Base-by-base conservation (phyloP, 2,888 invertebrate species). In the Drosophila melanosoma region DNA sequence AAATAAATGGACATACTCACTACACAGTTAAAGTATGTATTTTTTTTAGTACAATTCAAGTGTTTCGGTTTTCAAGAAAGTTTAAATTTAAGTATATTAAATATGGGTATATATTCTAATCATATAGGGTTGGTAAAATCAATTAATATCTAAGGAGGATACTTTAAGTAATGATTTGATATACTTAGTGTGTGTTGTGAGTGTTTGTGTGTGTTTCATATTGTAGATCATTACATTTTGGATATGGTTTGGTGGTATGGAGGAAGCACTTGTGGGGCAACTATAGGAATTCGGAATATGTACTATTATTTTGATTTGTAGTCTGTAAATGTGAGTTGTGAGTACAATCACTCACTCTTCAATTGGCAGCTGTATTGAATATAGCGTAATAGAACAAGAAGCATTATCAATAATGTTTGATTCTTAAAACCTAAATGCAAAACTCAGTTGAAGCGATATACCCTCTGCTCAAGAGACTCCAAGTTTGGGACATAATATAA, bases 251-350 rank as follows among this genome's bases (percentile, higher is more conserved):
- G 76, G 75, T 83, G 79, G 81, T 74, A 74, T 80, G 81, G 74
- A 87, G 86, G 86, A 86, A 86, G 86, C 86, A 85, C 85, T 89
- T 87, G 82, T 84, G 81, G 86, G 49, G 70, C 71, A 76, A 80
- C 56, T 76, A 57, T 89, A 89, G 85, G 85, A 89, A 87, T 80
- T 69, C 40, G 48, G 64, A 69, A 59, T 53, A 76, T 61, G 20
- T 73, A 69, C 68, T 80, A 64, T 69, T 69, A 67, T 71, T 76
- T 76, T 76, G 72, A 71, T 72, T 68, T 60, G 42, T 76, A 54
- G 59, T 71, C 51, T 29, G 29, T 40, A 40, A 69, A 49, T 68
- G 69, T 56, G 52, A 67, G 32, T 38, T n/a, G 52, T 64, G 66
- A 61, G 26, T 51, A 29, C 45, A 54, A 15, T 51, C 52, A 72